Base-by-base conservation (phyloP, 2,888 invertebrate genomes). In the Eristalis tenax region DNA sequence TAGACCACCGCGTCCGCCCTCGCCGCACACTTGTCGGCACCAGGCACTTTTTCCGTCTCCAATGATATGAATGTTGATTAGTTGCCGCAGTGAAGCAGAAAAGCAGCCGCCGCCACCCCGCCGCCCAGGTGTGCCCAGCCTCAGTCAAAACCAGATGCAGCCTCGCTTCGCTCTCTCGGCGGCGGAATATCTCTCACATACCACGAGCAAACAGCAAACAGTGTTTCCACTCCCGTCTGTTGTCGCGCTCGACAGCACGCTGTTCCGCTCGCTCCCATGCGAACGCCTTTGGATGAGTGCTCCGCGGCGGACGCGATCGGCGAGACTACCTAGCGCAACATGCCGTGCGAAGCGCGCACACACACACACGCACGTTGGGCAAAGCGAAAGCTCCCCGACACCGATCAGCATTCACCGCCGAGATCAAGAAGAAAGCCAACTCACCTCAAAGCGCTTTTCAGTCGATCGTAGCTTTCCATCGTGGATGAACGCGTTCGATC, bases 361-460 rank as follows among this genome's bases (percentile, higher is more conserved):
- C 59, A 18, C 59, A 66, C 75, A 77, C 57, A 68, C 35, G 75
- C 18, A 70, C 38, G 22, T 23, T 22, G 15, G 59, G 32, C 26
- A 23, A 50, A 56, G 26, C 35, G 69, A 77, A 82, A 82, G 78
- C 82, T 79, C 50, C 59, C 77, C 32, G 71, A 13, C 63, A 68
- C 57, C 69, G 71, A 77, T 77, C 77, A 50, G 74, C 32, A 10
- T n/a, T n/a, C n/a, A n/a, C n/a, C 32, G 32, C 50, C 50, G 50
- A 22, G 18, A 18, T 50, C 50, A 50, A 50, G 66, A 75, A 70
- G 71, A 83, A 74, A 83, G 73, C 71, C 87, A 83, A 87, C 87
- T 83, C 87, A 87, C 83, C 87, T 87, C 83, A 83, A 83, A 87
- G 83, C 83, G 40, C 61, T 76, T 71, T 83, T 87, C 68, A 87